phyloP scores from a whole-genome alignment of 35 echinoderm and acorn worm genomes.

The Diadema setosum region DNA sequence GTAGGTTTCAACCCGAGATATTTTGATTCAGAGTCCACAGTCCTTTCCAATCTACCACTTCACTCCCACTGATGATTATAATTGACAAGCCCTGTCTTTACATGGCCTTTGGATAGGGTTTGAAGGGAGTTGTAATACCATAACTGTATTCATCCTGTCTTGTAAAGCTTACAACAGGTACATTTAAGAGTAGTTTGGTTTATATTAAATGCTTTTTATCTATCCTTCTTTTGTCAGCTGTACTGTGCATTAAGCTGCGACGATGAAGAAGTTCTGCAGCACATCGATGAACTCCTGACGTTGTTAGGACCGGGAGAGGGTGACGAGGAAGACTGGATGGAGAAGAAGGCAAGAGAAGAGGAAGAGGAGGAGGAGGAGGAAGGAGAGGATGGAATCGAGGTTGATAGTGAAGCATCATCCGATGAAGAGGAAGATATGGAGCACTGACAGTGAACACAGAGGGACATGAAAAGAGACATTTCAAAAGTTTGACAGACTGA shows the following conservation, averaged over 20 bases:
- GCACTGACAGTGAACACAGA: too few relatives aligned
- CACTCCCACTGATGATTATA: too few relatives aligned
- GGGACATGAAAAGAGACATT: too few relatives aligned
- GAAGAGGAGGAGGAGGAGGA: constrained; percentile 39
- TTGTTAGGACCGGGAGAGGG: constrained; percentile 76
- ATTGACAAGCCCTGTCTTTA: too few relatives aligned
- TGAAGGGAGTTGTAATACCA: too few relatives aligned
- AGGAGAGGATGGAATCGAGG: constrained; percentile 33
- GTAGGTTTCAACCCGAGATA: too few relatives aligned
- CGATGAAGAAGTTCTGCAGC: constrained; percentile 56
- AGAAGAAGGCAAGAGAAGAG: constrained; percentile 21
- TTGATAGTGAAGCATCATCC: constrained; percentile 18
- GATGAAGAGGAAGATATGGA: constrained; percentile 58
- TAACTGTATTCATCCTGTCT: too few relatives aligned
- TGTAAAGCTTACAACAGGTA: too few relatives aligned
- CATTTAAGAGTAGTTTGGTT: neutral
- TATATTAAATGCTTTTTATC: neutral
- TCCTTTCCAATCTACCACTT: too few relatives aligned
- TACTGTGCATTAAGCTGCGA: constrained; percentile 51
- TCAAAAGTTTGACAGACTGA: too few relatives aligned
- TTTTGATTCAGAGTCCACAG: too few relatives aligned
- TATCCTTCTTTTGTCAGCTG: constrained; percentile 12
- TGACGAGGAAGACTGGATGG: constrained; percentile 55
- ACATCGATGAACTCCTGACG: constrained; percentile 66
- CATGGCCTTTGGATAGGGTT: too few relatives aligned